A percentile compares a stretch with the other conserved stretches of the same genome.
phyloP scores from a whole-genome alignment of 1,140 invertebrate species.

The Drosophila asahinai region DNA sequence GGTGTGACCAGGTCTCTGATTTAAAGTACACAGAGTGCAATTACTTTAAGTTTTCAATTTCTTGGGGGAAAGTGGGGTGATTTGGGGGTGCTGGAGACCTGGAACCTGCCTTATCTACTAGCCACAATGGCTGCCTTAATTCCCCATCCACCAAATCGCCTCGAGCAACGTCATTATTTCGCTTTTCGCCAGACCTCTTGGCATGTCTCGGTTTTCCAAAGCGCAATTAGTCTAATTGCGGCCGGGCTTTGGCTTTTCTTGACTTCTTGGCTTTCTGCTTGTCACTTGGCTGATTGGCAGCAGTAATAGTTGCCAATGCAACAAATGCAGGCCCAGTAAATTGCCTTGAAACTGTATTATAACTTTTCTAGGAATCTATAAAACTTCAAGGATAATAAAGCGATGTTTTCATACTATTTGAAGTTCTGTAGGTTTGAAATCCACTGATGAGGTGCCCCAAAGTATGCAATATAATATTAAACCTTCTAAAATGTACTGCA shows the following conservation, averaged over 20 bases:
- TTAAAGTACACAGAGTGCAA: slow-evolving; percentile 31
- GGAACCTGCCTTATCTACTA: slow-evolving; percentile 47
- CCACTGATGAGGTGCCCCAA: background rate
- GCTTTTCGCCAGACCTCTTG: slow-evolving; percentile 23
- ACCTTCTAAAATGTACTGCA: too few relatives aligned
- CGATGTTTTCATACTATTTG: background rate
- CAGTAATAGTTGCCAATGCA: slow-evolving; percentile 20
- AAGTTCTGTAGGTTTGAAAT: background rate
- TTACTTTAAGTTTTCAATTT: slow-evolving; percentile 33
- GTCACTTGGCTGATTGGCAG: slow-evolving; percentile 46
- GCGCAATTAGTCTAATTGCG: slow-evolving; percentile 73
- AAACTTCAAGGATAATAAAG: background rate
- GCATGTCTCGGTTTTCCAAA: slow-evolving; percentile 9
- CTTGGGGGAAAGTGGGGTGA: slow-evolving; percentile 3
- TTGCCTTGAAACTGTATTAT: background rate
- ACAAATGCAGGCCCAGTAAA: background rate
- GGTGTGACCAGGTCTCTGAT: slow-evolving; percentile 30
- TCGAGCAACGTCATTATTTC: slow-evolving; percentile 21
- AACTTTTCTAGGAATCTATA: background rate
- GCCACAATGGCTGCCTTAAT: background rate
- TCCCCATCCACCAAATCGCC: slow-evolving; percentile 3
- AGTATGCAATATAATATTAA: background rate
- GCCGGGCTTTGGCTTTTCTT: slow-evolving; percentile 9
- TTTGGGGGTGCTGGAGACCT: background rate
- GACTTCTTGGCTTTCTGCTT: slow-evolving; percentile 27